phyloP scores from a whole-genome alignment of 2,113 vertebrate genomes.

The Bombycilla garrulus region DNA sequence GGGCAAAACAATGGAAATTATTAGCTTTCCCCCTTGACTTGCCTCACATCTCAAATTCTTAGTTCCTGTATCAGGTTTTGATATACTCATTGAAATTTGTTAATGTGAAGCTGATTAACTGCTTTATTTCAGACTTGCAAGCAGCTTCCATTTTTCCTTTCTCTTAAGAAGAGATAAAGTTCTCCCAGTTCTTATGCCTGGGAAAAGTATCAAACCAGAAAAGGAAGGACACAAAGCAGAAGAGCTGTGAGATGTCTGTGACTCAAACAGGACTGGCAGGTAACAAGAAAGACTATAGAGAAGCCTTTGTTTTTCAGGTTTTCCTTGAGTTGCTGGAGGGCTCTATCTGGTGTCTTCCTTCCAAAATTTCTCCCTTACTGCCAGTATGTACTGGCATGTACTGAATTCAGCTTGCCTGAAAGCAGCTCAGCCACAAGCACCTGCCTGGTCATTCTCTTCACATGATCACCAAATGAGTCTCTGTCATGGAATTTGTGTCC shows the following conservation, averaged over 20 bases:
- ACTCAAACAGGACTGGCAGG: not conserved
- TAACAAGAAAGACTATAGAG: not conserved
- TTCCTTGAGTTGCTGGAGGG: not conserved
- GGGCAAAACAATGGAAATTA: not conserved
- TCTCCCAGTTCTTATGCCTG: not conserved
- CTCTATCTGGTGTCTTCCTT: not conserved
- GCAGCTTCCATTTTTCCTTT: not conserved
- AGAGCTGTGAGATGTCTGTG: not conserved
- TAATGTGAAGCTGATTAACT: not conserved
- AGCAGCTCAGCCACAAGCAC: not conserved
- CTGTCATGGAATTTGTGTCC: constrained; percentile 45
- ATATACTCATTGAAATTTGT: not conserved
- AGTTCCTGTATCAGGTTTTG: not conserved
- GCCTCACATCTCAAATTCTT: not conserved
- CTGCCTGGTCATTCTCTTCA: constrained; percentile 10
- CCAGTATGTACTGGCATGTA: not conserved
- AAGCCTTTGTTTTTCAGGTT: not conserved
- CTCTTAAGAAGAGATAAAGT: not conserved
- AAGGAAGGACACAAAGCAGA: not conserved
- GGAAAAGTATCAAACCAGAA: not conserved
- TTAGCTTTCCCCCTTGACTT: not conserved
- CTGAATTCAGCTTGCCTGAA: not conserved
- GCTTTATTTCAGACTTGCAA: not conserved
- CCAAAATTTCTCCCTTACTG: not conserved
- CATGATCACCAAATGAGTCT: constrained; percentile 34